Conservation (phyloP, 1,140 invertebrate species). For the Daktulosphaira vitifoliae region DNA sequence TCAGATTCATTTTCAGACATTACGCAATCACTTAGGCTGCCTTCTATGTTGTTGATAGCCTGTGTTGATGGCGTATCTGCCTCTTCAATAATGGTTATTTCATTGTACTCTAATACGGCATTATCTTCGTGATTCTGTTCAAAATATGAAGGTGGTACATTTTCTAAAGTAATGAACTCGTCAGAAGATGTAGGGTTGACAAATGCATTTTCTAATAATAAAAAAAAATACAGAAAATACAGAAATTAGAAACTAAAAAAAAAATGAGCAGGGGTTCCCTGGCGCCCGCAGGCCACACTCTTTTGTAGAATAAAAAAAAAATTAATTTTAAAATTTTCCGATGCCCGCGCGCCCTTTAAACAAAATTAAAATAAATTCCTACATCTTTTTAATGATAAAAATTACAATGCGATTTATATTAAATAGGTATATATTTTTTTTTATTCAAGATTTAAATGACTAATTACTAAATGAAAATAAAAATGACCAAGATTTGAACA, state of each 20-base stretch:
- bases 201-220: neutral
- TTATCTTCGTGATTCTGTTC: neutral
- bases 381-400: neutral
- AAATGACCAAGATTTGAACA: too few relatives aligned
- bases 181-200: conserved; percentile 7
- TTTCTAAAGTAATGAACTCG: conserved; percentile 3
- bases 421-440: neutral
- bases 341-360: neutral
- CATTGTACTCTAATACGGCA: neutral
- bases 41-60: neutral
- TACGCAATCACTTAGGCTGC: neutral
- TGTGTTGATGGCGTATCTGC: neutral
- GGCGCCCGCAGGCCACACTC: too few relatives aligned
- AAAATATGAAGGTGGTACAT: neutral
- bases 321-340: neutral
- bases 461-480: too few relatives aligned
- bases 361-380: conserved; percentile 13
- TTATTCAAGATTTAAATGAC: neutral
- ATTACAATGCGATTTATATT: too few relatives aligned
- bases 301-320: conserved; percentile 1
- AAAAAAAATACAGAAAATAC: too few relatives aligned
- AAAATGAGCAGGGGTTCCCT: conserved; percentile 7
- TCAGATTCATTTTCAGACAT: conserved; percentile 1
- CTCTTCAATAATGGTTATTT: neutral
- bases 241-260: too few relatives aligned